These are phyloP conservation scores for Actinostola sp. DNA, from an alignment of 92 coral and sea anemone genomes.

Conservation along the genomic window DNA sequence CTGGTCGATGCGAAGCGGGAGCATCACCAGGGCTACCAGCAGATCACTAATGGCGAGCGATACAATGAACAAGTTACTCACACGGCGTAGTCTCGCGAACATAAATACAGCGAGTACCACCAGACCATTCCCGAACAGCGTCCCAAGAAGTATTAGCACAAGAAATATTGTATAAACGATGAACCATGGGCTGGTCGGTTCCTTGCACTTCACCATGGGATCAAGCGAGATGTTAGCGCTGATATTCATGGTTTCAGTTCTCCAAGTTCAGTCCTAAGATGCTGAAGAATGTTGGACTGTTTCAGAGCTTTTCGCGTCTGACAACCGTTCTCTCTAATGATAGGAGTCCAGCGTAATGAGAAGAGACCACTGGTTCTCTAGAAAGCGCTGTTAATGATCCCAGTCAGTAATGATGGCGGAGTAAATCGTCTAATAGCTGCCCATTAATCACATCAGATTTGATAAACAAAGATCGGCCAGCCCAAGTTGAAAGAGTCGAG, in stretches of 20 bases:
- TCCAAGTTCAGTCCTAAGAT: neutral
- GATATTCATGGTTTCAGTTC: slow-evolving; percentile 7
- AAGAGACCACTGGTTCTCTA: slow-evolving; percentile 7
- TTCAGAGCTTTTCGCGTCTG: slow-evolving; percentile 1
- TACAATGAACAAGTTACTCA: slow-evolving; percentile 84
- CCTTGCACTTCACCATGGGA: slow-evolving; percentile 37
- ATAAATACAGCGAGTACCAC: slow-evolving; percentile 81
- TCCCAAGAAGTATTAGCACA: slow-evolving; percentile 70
- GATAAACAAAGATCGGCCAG: slow-evolving; percentile 20
- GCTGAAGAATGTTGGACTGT: slow-evolving; percentile 11
- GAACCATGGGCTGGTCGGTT: slow-evolving; percentile 48
- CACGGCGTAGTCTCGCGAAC: slow-evolving; percentile 77
- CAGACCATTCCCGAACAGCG: slow-evolving; percentile 82
- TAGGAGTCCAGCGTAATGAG: neutral
- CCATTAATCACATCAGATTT: slow-evolving; percentile 33
- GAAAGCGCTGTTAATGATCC: no score
- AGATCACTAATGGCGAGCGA: slow-evolving; percentile 93
- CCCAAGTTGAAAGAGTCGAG: neutral
- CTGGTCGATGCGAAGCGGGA: slow-evolving; percentile 84
- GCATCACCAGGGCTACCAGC: slow-evolving; percentile 63
- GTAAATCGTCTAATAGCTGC: slow-evolving; percentile 46
- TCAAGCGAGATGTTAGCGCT: neutral
- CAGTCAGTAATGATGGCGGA: slow-evolving; percentile 44
- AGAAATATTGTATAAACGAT: slow-evolving; percentile 66
- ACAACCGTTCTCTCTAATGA: neutral